phyloP scores from a whole-genome alignment of 2,888 invertebrate genomes.

The Lypha dubia region DNA sequence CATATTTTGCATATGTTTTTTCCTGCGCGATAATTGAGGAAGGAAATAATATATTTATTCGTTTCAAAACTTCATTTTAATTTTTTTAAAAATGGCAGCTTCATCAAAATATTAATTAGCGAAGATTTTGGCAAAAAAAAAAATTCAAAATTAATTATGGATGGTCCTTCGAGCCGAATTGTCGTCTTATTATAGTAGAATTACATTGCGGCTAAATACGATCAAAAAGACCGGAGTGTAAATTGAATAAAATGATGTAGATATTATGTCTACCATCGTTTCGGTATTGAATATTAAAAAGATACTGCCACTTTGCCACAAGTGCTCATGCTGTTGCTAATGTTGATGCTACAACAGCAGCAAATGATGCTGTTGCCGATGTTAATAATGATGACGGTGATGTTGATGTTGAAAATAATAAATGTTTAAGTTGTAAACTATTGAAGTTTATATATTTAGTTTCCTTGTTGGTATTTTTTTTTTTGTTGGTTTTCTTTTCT shows the following conservation, averaged over 20 bases:
- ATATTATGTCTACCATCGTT: constrained; percentile 40
- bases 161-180: no score
- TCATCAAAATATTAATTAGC: no score
- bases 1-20: no score
- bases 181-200: neutral
- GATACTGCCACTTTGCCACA: constrained; percentile 45
- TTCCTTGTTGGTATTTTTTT: constrained; percentile 36
- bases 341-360: constrained; percentile 31
- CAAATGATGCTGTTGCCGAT: constrained; percentile 40
- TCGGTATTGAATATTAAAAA: constrained; percentile 48
- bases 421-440: constrained; percentile 70
- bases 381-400: constrained; percentile 37
- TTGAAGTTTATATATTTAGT: constrained; percentile 63
- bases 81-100: no score
- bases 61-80: no score
- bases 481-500: constrained; percentile 10
- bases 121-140: no score
- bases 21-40: no score
- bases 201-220: neutral
- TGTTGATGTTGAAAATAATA: constrained; percentile 63
- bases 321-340: constrained; percentile 15
- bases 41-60: no score
- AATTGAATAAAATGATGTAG: constrained; percentile 29
- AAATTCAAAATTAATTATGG: no score
- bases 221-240: neutral